phyloP scores from a whole-genome alignment of 2,113 vertebrate genomes.

The Recurvirostra avosetta region DNA sequence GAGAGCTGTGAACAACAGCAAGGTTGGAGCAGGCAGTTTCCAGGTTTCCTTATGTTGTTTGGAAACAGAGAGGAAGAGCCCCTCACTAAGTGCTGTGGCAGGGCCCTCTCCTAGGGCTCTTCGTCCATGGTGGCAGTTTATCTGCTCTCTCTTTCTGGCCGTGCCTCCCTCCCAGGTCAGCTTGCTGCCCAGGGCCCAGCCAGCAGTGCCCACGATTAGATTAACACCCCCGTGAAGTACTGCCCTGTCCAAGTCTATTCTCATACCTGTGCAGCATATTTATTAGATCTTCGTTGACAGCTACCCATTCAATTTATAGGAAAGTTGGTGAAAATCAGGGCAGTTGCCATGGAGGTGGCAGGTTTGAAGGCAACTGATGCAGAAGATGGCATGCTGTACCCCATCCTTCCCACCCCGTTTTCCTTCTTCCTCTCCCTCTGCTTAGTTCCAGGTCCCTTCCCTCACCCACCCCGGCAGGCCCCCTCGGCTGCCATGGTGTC shows the following conservation, averaged over 20 bases:
- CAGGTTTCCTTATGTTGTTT: not conserved
- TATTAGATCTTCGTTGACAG: not conserved
- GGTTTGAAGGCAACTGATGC: not conserved
- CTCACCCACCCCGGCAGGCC: not conserved
- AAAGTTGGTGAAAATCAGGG: not conserved
- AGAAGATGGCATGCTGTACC: not conserved
- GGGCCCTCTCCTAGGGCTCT: not conserved
- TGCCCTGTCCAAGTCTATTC: not conserved
- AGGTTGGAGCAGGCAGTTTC: not conserved
- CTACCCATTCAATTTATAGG: too few relatives aligned
- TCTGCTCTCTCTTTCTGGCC: not conserved
- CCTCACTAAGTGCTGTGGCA: not conserved
- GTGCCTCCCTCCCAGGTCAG: not conserved
- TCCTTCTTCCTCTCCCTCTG: not conserved
- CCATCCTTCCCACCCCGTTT: not conserved
- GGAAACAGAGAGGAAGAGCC: not conserved
- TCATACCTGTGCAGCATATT: not conserved
- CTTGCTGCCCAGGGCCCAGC: not conserved
- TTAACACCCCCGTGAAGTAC: not conserved
- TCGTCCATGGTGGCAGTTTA: not conserved
- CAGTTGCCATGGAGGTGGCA: not conserved
- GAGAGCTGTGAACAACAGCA: not conserved
- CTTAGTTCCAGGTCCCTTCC: not conserved
- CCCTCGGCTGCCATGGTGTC: not conserved
- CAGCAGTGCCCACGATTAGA: not conserved